These are phyloP conservation scores for Macrosiphum euphorbiae DNA, from an alignment of 2,888 invertebrate species.

Conservation along the genomic window DNA sequence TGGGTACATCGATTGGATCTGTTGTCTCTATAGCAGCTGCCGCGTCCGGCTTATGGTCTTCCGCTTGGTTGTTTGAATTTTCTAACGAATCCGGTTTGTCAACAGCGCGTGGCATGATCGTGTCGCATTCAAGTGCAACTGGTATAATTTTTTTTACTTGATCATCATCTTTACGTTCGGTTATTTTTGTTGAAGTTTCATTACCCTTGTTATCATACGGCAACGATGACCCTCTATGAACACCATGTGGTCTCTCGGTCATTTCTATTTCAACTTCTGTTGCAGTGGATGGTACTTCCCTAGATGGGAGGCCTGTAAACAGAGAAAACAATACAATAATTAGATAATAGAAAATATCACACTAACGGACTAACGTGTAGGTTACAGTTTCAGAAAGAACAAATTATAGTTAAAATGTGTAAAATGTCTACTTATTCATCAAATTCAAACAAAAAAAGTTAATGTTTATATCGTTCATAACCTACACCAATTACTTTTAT, in stretches of 20 bases:
- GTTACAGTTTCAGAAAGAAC: not conserved
- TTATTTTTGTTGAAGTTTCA: not conserved
- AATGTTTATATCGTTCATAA: not conserved
- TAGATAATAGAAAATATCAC: not conserved
- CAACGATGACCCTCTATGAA: constrained; percentile 16
- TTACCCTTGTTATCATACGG: not conserved
- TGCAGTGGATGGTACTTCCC: not conserved
- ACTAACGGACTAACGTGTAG: not conserved
- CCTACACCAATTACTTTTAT: not conserved
- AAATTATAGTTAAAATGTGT: not conserved
- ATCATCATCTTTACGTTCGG: fast-evolving
- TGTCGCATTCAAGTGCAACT: not conserved
- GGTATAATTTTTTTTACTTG: not conserved
- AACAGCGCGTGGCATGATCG: not conserved
- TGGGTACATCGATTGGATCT: not conserved
- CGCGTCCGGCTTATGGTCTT: not conserved
- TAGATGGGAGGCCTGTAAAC: constrained; percentile 18
- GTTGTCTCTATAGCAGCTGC: not conserved
- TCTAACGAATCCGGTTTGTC: not conserved
- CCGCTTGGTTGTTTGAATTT: not conserved
- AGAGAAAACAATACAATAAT: not conserved
- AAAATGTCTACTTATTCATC: not conserved
- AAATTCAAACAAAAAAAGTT: not conserved
- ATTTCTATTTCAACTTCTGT: not conserved
- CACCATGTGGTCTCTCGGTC: not conserved